phyloP scores from a whole-genome alignment of 2,797 vertebrate species.

The Erethizon dorsatum region DNA sequence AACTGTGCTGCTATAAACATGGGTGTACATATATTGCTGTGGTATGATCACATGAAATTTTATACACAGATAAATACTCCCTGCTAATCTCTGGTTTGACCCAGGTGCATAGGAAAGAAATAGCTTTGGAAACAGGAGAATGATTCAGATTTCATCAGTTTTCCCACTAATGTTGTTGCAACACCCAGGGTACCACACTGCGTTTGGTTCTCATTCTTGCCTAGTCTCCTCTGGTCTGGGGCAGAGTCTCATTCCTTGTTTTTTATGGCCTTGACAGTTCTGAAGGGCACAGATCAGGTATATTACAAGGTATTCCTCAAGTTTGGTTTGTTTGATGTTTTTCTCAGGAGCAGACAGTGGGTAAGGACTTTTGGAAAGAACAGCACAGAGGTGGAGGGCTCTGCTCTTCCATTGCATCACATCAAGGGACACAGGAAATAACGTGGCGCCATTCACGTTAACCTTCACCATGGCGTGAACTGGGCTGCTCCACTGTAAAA shows the following conservation, averaged over 20 bases:
- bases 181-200: no score
- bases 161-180: neutral
- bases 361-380: neutral
- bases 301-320: neutral
- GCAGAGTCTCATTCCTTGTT: neutral
- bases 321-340: neutral
- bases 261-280: neutral
- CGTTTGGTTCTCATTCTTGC: no score
- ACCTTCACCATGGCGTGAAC: no score
- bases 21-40: neutral
- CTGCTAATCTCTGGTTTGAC: neutral
- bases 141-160: neutral
- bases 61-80: neutral
- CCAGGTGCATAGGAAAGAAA: neutral
- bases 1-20: neutral
- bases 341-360: neutral
- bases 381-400: neutral
- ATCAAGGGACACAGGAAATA: no score
- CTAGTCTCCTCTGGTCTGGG: neutral
- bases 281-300: neutral
- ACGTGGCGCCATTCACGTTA: neutral
- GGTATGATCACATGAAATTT: neutral
- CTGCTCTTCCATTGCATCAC: neutral
- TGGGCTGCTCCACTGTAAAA: neutral
- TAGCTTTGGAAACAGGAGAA: neutral